Conservation (phyloP, 2,888 invertebrate genomes). For the Uloborus plumipes region DNA sequence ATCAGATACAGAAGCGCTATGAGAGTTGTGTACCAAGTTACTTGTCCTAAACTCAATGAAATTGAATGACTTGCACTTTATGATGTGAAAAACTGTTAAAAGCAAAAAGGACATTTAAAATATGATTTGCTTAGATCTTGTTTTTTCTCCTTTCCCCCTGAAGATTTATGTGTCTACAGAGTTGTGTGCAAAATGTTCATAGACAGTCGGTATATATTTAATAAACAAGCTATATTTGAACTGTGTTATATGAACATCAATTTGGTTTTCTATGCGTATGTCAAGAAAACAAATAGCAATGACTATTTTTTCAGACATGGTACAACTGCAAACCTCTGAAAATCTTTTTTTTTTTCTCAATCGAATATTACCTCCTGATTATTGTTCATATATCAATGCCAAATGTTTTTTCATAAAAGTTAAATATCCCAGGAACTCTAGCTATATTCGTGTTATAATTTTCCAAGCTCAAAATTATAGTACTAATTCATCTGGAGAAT, state of each 20-base stretch:
- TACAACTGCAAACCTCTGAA: no score
- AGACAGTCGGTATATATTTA: slow-evolving; percentile 2
- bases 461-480: no score
- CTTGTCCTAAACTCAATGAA: slow-evolving; percentile 43
- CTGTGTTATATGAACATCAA: background rate
- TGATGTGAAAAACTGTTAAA: background rate
- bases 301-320: no score
- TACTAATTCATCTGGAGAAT: no score
- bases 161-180: slow-evolving; percentile 3
- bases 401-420: no score
- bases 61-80: background rate
- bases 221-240: slow-evolving; percentile 26
- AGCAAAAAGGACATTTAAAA: slow-evolving; percentile 8
- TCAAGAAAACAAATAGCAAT: no score
- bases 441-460: no score
- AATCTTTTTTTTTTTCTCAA: no score
- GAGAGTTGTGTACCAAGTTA: slow-evolving; percentile 71
- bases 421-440: no score
- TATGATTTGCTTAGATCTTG: slow-evolving; percentile 15
- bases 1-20: slow-evolving; percentile 90
- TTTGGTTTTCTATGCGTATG: no score
- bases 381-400: no score
- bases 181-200: background rate
- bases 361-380: no score
- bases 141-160: background rate